These are phyloP conservation scores for Streptopelia turtur DNA, from an alignment of 2,797 vertebrate genomes.

Conservation along the genomic window DNA sequence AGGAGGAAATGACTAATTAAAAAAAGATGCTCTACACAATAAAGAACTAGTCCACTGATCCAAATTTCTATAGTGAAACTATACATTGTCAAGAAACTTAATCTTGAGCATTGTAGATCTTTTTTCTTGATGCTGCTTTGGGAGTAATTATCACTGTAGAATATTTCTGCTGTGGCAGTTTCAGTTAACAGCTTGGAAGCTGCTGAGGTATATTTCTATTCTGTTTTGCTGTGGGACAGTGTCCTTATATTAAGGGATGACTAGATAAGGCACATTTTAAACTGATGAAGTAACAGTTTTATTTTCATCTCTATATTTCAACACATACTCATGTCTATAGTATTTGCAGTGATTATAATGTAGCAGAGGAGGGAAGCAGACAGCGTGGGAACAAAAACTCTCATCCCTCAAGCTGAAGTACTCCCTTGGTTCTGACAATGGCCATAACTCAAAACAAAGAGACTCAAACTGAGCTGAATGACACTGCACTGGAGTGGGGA, in stretches of 20 bases:
- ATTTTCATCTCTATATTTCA: not conserved
- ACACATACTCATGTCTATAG: not conserved
- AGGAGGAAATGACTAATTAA: not conserved
- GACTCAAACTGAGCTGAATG: not conserved
- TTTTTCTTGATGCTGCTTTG: not conserved
- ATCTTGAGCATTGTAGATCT: not conserved
- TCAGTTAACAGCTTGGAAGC: not conserved
- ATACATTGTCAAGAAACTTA: not conserved
- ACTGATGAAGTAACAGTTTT: not conserved
- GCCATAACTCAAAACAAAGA: not conserved
- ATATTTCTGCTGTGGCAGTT: not conserved
- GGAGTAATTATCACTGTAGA: not conserved
- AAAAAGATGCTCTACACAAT: not conserved
- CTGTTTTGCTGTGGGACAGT: not conserved
- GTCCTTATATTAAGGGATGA: not conserved
- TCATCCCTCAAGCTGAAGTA: constrained; percentile 21
- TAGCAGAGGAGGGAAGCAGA: not conserved
- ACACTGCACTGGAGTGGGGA: not conserved
- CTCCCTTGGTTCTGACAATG: not conserved
- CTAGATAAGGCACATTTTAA: not conserved
- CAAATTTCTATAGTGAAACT: not conserved
- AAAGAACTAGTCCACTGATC: not conserved
- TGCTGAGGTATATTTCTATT: not conserved
- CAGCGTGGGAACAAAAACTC: not conserved
- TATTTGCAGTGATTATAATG: not conserved